Evolutionary conservation across 2,113 vertebrate genomes (phyloP).

Genomic region (Helogale parvula): DNA sequence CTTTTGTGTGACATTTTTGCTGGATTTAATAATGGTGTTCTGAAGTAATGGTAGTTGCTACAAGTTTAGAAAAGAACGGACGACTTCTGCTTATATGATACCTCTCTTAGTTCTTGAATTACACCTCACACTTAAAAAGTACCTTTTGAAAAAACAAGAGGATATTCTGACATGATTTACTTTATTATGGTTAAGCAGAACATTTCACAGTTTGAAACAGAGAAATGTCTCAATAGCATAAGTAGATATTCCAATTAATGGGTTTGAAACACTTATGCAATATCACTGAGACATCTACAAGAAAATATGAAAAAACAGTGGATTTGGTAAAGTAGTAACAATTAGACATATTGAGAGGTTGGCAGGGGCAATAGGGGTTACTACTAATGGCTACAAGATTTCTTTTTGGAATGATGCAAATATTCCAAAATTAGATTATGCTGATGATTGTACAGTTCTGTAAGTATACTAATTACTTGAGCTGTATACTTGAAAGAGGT

Average conservation of each 20-base stretch:
- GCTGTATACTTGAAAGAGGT: neutral
- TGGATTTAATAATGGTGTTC: neutral
- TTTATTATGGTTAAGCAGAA: neutral
- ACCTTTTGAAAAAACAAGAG: neutral
- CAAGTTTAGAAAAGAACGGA: conserved; percentile 17
- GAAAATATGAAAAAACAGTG: neutral
- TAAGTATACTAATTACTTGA: neutral
- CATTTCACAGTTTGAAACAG: neutral
- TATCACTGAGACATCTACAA: neutral
- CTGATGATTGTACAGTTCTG: neutral
- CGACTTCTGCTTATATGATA: neutral
- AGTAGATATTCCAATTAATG: conserved; percentile 11
- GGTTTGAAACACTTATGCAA: neutral
- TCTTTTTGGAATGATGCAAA: neutral
- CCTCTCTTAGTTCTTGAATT: conserved; percentile 19
- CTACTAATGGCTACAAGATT: neutral
- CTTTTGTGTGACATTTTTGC: neutral
- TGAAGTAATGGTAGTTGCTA: neutral
- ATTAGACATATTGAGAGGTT: neutral
- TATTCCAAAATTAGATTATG: neutral
- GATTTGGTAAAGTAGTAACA: neutral
- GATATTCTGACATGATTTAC: neutral
- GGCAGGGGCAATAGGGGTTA: neutral
- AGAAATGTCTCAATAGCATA: conserved; percentile 6
- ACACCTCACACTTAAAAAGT: neutral